These are phyloP conservation scores for Xiphias gladius DNA, from an alignment of 2,113 vertebrate genomes.

Conservation along the genomic window DNA sequence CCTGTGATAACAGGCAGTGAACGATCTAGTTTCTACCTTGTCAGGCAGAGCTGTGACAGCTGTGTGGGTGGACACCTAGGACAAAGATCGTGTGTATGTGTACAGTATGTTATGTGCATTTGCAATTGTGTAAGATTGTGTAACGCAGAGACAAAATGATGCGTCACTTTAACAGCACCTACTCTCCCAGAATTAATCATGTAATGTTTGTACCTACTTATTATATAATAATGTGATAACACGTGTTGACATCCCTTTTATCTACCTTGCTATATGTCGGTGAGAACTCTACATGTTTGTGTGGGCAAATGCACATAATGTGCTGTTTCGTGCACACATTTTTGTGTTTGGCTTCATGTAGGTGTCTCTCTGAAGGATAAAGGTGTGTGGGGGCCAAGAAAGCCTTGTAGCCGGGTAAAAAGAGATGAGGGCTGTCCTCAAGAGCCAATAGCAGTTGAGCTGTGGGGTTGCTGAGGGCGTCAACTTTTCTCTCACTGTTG, in stretches of 20 bases:
- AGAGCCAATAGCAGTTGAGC: not conserved
- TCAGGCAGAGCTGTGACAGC: slow-evolving; percentile 57
- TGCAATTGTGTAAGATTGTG: not conserved
- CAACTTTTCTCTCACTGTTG: slow-evolving; percentile 9
- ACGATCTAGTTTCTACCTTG: slow-evolving; percentile 59
- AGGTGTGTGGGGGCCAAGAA: slow-evolving; percentile 26
- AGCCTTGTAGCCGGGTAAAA: not conserved
- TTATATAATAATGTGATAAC: slow-evolving; percentile 18
- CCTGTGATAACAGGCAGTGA: slow-evolving; percentile 48
- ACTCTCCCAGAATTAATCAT: not conserved
- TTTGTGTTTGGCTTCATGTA: slow-evolving; percentile 18
- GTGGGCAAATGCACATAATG: slow-evolving; percentile 23
- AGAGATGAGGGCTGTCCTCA: not conserved
- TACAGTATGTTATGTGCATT: not conserved
- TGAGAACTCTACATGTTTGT: not conserved
- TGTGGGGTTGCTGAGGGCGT: not conserved
- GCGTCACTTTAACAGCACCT: not conserved
- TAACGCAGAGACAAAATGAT: not conserved
- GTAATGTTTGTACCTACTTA: slow-evolving; percentile 20
- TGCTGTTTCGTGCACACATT: slow-evolving; percentile 1
- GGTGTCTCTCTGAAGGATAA: slow-evolving; percentile 34
- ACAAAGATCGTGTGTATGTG: slow-evolving; percentile 6
- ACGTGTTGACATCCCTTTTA: not conserved
- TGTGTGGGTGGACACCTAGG: slow-evolving; percentile 61
- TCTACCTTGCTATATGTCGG: not conserved